Percentiles rank a stretch among this genome's conserved stretches.
Conservation (phyloP, 64 coral and sea anemone genomes). For the Montipora sp. region DNA sequence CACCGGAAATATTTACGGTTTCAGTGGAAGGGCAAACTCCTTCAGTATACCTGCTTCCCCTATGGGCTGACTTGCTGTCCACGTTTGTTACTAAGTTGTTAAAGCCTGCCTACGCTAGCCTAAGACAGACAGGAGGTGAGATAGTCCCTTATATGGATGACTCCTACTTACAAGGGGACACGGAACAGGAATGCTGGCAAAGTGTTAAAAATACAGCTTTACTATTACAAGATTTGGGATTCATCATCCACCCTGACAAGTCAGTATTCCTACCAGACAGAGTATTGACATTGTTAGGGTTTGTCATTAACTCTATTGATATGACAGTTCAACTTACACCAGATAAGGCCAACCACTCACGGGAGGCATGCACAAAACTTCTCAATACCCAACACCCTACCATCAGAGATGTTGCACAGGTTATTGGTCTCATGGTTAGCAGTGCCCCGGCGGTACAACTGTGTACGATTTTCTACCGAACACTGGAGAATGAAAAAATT, state of each 20-base stretch:
- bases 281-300: conserved; percentile 9
- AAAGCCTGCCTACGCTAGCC: conserved; percentile 5
- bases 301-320: background rate
- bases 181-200: conserved; percentile 18
- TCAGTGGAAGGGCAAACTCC: conserved; percentile 39
- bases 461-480: background rate
- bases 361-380: background rate
- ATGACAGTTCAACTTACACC: background rate
- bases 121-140: conserved; percentile 10
- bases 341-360: conserved; percentile 5
- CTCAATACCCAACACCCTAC: background rate
- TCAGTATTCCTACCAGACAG: conserved; percentile 4
- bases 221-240: conserved; percentile 24
- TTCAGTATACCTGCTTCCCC: conserved; percentile 33
- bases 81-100: conserved; percentile 33
- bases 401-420: conserved; percentile 44
- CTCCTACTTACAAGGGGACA: conserved; percentile 17
- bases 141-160: conserved; percentile 43
- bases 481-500: conserved; percentile 5
- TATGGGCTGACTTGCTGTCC: conserved; percentile 30
- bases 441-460: conserved; percentile 10
- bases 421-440: conserved; percentile 26
- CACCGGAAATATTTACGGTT: conserved; percentile 33
- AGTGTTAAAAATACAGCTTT: conserved; percentile 35
- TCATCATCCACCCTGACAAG: conserved; percentile 16